Conservation (phyloP, 2,797 vertebrate species). For the Capromys pilorides region DNA sequence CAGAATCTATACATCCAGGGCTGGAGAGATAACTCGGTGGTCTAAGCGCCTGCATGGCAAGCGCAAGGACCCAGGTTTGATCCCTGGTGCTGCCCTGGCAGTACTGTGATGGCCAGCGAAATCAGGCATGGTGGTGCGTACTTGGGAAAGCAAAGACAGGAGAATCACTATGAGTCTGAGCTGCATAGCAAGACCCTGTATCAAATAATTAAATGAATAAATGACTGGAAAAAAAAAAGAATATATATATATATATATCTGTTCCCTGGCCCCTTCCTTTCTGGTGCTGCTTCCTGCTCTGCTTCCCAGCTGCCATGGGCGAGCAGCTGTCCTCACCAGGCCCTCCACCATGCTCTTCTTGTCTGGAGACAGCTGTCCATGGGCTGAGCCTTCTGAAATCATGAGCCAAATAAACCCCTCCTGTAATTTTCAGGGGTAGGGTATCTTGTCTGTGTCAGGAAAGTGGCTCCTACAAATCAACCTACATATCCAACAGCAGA, state of each 20-base stretch:
- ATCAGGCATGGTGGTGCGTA: no score
- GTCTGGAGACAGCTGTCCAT: background rate
- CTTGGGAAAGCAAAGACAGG: no score
- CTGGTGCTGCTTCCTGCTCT: background rate
- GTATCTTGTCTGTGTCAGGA: background rate
- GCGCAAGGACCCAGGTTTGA: no score
- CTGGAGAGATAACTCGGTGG: no score
- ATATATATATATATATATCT: background rate
- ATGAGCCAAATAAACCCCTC: background rate
- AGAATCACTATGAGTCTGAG: no score
- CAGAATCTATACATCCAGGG: background rate
- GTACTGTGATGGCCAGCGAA: no score
- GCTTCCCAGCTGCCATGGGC: background rate
- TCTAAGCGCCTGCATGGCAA: no score
- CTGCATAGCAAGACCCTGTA: no score
- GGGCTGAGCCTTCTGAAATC: background rate
- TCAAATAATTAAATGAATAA: no score
- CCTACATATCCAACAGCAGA: background rate
- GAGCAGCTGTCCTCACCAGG: background rate
- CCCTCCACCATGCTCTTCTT: background rate
- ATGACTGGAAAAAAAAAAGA: no score
- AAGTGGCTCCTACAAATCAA: background rate
- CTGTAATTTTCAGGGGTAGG: background rate
- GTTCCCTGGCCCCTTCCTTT: background rate
- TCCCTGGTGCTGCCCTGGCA: no score